phyloP scores from a whole-genome alignment of 2,113 vertebrate genomes.

The Hirundichthys speculiger region DNA sequence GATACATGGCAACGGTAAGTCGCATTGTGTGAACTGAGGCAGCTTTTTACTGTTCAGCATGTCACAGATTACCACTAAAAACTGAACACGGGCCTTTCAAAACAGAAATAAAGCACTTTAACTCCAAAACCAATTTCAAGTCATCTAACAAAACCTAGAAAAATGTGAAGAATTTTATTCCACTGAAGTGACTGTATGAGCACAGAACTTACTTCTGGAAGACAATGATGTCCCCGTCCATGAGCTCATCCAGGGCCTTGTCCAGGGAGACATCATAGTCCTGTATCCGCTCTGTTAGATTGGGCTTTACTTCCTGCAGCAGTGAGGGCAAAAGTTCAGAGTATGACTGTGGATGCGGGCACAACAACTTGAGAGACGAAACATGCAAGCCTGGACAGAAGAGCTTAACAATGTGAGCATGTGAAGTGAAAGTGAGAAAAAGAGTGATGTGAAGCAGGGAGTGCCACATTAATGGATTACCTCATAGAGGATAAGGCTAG shows the following conservation, averaged over 20 bases:
- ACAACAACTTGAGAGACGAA: not conserved
- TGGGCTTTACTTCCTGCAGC: conserved; percentile 98
- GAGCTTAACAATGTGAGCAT: not conserved
- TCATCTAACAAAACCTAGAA: not conserved
- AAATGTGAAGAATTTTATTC: not conserved
- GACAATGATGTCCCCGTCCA: conserved; percentile 99
- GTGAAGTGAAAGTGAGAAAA: conserved; percentile 20
- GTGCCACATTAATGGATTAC: conserved; percentile 55
- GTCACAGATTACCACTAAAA: no score
- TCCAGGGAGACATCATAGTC: conserved; percentile 99
- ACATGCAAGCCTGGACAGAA: conserved; percentile 3
- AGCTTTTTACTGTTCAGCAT: no score
- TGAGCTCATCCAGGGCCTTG: conserved; percentile 99
- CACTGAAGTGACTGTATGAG: not conserved
- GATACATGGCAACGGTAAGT: no score
- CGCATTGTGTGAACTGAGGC: no score
- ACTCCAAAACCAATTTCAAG: no score
- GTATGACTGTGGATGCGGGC: conserved; percentile 3
- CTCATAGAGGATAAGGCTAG: conserved; percentile 99
- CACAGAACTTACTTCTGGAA: conserved; percentile 93
- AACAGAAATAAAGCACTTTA: no score
- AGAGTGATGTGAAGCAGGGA: conserved; percentile 14
- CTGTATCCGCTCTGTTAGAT: conserved; percentile 99
- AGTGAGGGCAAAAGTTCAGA: not conserved
- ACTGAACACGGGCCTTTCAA: no score